A percentile compares a stretch with the other conserved stretches of the same genome.
Conservation (phyloP, 2,113 vertebrate genomes). For the Verasper variegatus region DNA sequence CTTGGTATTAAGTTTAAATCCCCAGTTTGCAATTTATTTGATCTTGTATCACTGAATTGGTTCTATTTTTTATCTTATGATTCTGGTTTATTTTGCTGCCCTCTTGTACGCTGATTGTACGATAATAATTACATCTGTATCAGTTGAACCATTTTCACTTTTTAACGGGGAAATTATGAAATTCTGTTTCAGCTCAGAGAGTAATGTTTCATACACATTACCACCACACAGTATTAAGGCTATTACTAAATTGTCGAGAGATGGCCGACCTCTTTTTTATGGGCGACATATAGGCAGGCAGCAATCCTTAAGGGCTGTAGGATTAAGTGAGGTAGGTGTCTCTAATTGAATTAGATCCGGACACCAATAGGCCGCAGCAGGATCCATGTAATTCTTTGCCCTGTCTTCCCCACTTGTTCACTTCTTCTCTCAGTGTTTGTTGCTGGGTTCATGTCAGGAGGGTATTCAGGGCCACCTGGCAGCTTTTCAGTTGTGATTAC, state of each 20-base stretch:
- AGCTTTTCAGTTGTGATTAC: conserved; percentile 48
- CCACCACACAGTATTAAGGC: conserved; percentile 25
- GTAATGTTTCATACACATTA: not conserved
- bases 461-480: conserved; percentile 22
- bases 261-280: conserved; percentile 56
- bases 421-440: conserved; percentile 6
- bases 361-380: conserved; percentile 19
- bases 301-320: conserved; percentile 3
- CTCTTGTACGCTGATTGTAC: not conserved
- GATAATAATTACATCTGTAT: not conserved
- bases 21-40: not conserved
- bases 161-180: no score
- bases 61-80: not conserved
- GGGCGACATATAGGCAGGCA: no score
- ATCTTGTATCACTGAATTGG: no score
- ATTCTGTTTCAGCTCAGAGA: no score
- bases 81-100: not conserved
- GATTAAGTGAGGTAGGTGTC: conserved; percentile 53
- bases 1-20: not conserved
- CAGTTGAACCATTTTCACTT: conserved; percentile 18
- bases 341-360: conserved; percentile 45
- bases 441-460: conserved; percentile 38
- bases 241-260: conserved; percentile 52
- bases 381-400: conserved; percentile 28
- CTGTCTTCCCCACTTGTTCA: conserved; percentile 3